phyloP scores from a whole-genome alignment of 2,888 invertebrate genomes.

The Phasia obesa region DNA sequence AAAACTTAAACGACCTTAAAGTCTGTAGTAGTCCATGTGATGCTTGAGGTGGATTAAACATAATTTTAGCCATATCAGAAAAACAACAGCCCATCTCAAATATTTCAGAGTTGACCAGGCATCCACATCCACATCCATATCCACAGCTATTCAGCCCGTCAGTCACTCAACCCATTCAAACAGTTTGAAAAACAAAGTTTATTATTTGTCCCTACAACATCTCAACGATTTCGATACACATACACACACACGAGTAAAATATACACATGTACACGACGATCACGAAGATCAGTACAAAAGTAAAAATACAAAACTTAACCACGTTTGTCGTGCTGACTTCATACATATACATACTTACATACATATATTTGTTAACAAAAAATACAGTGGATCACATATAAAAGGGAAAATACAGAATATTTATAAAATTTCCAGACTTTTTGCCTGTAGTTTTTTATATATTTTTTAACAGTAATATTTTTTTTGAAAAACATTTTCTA shows the following conservation, averaged over 20 bases:
- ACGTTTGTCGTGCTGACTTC: slow-evolving; percentile 65
- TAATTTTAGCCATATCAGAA: slow-evolving; percentile 36
- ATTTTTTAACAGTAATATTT: no score
- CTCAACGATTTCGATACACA: neutral
- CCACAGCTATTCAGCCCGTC: neutral
- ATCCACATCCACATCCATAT: slow-evolving; percentile 7
- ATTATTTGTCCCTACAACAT: slow-evolving; percentile 49
- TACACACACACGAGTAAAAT: slow-evolving; percentile 1
- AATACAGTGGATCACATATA: no score
- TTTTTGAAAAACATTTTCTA: no score
- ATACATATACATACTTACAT: slow-evolving; percentile 8
- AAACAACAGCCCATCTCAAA: slow-evolving; percentile 48
- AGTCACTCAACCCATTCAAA: slow-evolving; percentile 35
- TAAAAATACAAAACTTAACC: slow-evolving; percentile 47
- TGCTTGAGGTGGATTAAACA: slow-evolving; percentile 63
- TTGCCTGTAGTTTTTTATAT: no score
- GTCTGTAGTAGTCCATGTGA: slow-evolving; percentile 47
- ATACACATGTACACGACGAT: slow-evolving; percentile 46
- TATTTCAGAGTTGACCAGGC: slow-evolving; percentile 9
- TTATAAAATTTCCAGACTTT: no score
- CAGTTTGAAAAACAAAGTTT: slow-evolving; percentile 53
- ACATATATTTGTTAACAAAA: neutral
- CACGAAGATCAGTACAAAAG: slow-evolving; percentile 10
- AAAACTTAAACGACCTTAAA: slow-evolving; percentile 57
- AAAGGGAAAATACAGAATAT: no score